These are phyloP conservation scores for Trichomycterus rosablanca DNA, from an alignment of 2,113 vertebrate genomes.

Conservation along the genomic window DNA sequence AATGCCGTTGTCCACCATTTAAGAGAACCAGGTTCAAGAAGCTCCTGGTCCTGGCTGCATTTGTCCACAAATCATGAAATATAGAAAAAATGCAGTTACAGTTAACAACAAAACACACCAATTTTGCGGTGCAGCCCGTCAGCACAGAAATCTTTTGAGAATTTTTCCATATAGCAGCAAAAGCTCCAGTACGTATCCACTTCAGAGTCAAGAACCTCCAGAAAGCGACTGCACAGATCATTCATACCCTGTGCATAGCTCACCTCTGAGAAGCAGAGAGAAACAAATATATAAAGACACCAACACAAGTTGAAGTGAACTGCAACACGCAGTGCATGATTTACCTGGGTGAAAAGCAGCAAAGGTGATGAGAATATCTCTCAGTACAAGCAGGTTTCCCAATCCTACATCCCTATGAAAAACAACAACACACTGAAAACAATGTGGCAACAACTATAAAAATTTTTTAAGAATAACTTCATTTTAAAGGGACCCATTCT, in stretches of 20 bases:
- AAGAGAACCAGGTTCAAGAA: no score
- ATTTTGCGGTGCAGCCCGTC: conserved; percentile 73
- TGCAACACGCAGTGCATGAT: background rate
- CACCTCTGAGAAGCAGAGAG: conserved; percentile 58
- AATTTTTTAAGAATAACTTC: background rate
- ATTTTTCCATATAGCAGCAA: conserved; percentile 73
- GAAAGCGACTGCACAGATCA: conserved; percentile 73
- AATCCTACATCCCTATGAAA: conserved; percentile 65
- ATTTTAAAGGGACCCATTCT: no score
- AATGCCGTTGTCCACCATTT: no score
- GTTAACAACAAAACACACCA: conserved; percentile 50
- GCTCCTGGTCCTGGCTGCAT: no score
- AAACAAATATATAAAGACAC: background rate
- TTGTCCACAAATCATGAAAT: no score
- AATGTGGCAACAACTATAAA: background rate
- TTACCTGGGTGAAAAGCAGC: conserved; percentile 77
- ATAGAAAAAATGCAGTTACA: no score
- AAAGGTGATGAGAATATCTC: conserved; percentile 78
- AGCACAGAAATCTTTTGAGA: conserved; percentile 68
- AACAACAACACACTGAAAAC: conserved; percentile 23
- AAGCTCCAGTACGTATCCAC: conserved; percentile 76
- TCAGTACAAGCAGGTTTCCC: conserved; percentile 71
- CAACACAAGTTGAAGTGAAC: background rate
- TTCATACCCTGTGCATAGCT: conserved; percentile 78
- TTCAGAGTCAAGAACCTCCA: conserved; percentile 73